These are phyloP conservation scores for Xiphias gladius DNA, from an alignment of 2,113 vertebrate species.

Conservation along the genomic window DNA sequence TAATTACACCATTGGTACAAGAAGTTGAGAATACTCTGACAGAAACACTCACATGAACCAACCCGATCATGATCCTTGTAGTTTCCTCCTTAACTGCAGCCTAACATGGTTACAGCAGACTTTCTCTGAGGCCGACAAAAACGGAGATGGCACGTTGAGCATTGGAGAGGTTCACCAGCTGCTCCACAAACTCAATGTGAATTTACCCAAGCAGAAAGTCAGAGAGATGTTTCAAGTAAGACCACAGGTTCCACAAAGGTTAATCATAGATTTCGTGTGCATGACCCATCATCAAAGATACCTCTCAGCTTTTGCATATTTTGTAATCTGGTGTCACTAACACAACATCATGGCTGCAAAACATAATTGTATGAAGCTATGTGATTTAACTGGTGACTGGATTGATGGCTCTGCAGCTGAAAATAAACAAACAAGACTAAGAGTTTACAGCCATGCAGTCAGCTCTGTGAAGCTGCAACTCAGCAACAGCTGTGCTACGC, in stretches of 20 bases:
- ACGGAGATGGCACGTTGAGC: slow-evolving; percentile 93
- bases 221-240: slow-evolving; percentile 96
- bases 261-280: not conserved
- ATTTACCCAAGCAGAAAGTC: slow-evolving; percentile 93
- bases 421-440: not conserved
- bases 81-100: slow-evolving; percentile 84
- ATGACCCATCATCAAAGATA: not conserved
- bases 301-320: not conserved
- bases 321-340: not conserved
- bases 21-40: not conserved
- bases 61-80: not conserved
- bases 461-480: not conserved
- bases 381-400: not conserved
- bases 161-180: slow-evolving; percentile 94
- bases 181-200: slow-evolving; percentile 97
- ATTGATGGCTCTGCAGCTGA: not conserved
- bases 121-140: slow-evolving; percentile 96
- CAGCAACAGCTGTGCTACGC: not conserved
- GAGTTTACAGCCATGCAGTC: not conserved
- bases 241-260: not conserved
- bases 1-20: not conserved
- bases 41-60: not conserved
- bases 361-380: not conserved
- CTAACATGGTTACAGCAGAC: slow-evolving; percentile 97
- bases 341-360: not conserved